These are phyloP conservation scores for Brachionus angularis DNA, from an alignment of 1,140 invertebrate species.

Conservation along the genomic window DNA sequence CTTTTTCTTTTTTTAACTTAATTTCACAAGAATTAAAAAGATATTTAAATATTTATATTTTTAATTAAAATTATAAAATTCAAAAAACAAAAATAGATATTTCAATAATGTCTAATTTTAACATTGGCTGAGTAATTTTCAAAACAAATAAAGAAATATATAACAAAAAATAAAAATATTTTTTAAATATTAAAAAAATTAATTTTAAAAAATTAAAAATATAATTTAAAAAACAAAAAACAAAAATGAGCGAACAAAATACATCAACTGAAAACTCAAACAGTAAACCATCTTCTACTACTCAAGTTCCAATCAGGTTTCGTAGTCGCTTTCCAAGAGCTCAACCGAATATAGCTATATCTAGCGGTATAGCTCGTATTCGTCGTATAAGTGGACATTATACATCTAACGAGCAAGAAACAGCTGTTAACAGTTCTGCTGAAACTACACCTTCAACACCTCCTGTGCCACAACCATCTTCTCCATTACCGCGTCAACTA, in stretches of 20 bases:
- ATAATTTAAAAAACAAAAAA: no score
- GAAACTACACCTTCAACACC: not conserved
- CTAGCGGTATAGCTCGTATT: constrained; percentile 21
- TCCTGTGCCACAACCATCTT: not conserved
- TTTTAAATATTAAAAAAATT: no score
- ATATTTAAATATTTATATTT: no score
- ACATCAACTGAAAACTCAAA: not conserved
- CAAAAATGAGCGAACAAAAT: constrained; percentile 27
- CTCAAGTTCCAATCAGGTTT: not conserved
- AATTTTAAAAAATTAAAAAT: no score
- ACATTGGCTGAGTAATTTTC: no score
- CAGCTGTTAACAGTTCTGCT: not conserved
- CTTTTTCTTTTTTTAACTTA: no score
- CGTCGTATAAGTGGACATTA: constrained; percentile 25
- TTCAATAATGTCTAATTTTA: no score
- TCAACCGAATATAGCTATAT: constrained; percentile 23
- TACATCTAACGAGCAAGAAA: not conserved
- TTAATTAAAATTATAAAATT: no score
- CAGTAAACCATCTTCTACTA: not conserved
- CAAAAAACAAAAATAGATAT: no score
- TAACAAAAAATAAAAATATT: no score
- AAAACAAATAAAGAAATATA: no score
- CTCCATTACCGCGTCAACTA: not conserved
- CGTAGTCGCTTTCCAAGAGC: constrained; percentile 36
- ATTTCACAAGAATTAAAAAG: no score